A percentile compares a stretch with the other conserved stretches of the same genome.
These are phyloP conservation scores for Telenomus remus DNA, from an alignment of 1,140 invertebrate species.

Conservation along the genomic window DNA sequence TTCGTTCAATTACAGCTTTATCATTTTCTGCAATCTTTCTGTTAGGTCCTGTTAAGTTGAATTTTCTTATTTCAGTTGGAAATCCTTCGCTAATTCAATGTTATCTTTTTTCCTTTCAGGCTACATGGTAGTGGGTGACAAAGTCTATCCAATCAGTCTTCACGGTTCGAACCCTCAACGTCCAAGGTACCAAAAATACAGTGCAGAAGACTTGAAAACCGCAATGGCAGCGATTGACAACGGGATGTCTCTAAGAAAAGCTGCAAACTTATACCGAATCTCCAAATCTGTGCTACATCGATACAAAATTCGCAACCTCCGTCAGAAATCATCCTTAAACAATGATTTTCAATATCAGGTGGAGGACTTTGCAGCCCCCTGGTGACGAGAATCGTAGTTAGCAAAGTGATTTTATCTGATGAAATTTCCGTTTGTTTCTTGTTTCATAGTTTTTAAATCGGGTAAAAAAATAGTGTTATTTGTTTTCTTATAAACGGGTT, in stretches of 20 bases:
- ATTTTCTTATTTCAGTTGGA: no score
- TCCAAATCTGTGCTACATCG: constrained; percentile 66
- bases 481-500: no score
- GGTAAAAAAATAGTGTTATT: no score
- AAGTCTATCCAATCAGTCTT: constrained; percentile 30
- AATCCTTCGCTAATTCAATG: no score
- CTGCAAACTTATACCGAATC: constrained; percentile 60
- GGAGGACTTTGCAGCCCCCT: neutral
- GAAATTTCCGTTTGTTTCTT: no score
- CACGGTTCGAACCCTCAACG: no score
- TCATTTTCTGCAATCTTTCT: no score
- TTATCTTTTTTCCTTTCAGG: constrained; percentile 41
- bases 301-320: constrained; percentile 61
- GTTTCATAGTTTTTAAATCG: no score
- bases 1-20: no score
- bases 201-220: constrained; percentile 35
- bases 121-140: constrained; percentile 9
- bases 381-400: no score
- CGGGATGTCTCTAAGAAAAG: constrained; percentile 69
- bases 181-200: constrained; percentile 35
- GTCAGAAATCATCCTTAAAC: constrained; percentile 30
- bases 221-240: constrained; percentile 64
- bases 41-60: no score
- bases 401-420: no score
- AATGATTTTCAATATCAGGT: constrained; percentile 15